These are phyloP conservation scores for Acrobasis repandana DNA, from an alignment of 2,888 invertebrate species.

Conservation along the genomic window DNA sequence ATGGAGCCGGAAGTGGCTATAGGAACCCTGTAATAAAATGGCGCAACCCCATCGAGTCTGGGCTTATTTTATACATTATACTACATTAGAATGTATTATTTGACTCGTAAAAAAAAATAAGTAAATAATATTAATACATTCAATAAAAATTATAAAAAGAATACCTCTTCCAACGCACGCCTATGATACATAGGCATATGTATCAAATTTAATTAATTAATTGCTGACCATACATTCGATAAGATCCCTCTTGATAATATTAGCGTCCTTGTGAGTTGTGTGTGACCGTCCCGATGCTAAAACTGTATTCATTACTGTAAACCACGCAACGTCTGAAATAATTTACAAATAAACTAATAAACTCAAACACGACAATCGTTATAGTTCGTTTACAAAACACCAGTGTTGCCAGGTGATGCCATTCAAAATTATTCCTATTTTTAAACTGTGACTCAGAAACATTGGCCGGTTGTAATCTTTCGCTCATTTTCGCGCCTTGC, in stretches of 20 bases:
- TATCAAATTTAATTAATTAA: no score
- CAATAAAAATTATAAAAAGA: no score
- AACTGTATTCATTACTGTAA: background rate
- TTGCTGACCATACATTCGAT: background rate
- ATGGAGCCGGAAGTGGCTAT: no score
- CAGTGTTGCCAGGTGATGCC: conserved; percentile 61
- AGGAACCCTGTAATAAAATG: no score
- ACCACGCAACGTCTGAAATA: conserved; percentile 7
- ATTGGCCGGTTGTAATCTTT: conserved; percentile 53
- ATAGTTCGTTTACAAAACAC: conserved; percentile 32
- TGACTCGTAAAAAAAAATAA: no score
- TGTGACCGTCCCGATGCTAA: background rate
- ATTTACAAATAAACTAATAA: conserved; percentile 23
- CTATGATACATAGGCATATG: no score
- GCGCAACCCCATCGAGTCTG: no score
- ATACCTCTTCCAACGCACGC: no score
- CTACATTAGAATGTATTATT: no score
- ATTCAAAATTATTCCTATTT: conserved; percentile 51
- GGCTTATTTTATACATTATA: no score
- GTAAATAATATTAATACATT: no score
- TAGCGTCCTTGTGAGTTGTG: conserved; percentile 7
- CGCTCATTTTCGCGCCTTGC: conserved; percentile 46
- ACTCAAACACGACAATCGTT: conserved; percentile 21
- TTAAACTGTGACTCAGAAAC: conserved; percentile 54
- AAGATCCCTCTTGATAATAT: background rate